Conservation (phyloP, 30 jellyfish, hydroid and myxozoan species). For the Cassiopea andromeda region DNA sequence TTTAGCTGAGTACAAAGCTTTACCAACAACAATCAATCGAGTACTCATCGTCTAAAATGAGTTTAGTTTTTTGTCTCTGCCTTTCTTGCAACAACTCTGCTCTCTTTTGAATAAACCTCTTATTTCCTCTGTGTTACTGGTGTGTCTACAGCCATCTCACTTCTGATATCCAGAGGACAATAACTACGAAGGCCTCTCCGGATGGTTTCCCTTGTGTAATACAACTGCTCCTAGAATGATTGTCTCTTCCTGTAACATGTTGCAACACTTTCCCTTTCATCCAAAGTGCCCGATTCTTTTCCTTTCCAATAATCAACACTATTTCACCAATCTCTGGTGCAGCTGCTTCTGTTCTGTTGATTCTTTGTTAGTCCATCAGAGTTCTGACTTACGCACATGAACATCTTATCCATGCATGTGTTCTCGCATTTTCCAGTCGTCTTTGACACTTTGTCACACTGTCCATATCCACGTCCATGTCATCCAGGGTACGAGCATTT, state of each 20-base stretch:
- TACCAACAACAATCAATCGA: constrained; percentile 11
- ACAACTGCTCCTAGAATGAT: constrained; percentile 40
- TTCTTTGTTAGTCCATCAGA: constrained; percentile 53
- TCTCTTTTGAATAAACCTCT: constrained; percentile 26
- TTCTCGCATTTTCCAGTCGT: constrained; percentile 51
- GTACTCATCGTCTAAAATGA: constrained; percentile 29
- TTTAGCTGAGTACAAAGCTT: constrained; percentile 13
- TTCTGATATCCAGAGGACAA: constrained; percentile 51
- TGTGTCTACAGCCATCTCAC: constrained; percentile 43
- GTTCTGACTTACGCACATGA: constrained; percentile 18
- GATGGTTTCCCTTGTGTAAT: constrained; percentile 51
- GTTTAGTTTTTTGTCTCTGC: constrained; percentile 25
- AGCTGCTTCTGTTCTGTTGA: constrained; percentile 28
- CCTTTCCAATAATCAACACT: constrained; percentile 49
- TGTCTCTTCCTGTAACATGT: constrained; percentile 54
- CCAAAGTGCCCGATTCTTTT: constrained; percentile 45
- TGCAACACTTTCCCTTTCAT: constrained; percentile 60
- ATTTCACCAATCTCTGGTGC: constrained; percentile 55
- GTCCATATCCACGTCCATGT: constrained; percentile 22
- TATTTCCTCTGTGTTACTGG: constrained; percentile 20
- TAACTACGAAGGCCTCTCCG: constrained; percentile 51
- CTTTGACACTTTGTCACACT: constrained; percentile 49
- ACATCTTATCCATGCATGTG: constrained; percentile 59
- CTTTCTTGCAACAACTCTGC: constrained; percentile 32
- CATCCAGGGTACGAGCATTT: constrained; percentile 39